These are phyloP conservation scores for Heliconius hewitsoni DNA, from an alignment of 1,140 invertebrate genomes.

Conservation along the genomic window DNA sequence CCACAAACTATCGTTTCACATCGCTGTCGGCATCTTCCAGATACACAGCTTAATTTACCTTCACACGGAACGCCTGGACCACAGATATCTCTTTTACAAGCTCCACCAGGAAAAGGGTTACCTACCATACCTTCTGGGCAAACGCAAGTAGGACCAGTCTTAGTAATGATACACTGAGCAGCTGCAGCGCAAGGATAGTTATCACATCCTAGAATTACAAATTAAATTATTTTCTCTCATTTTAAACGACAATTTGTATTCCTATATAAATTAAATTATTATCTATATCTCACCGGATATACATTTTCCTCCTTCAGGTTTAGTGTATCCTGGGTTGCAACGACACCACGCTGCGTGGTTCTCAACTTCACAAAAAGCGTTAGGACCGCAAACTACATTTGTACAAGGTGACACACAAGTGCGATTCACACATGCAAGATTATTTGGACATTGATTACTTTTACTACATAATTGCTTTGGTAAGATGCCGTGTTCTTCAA, in stretches of 20 bases:
- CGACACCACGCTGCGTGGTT: constrained; percentile 94
- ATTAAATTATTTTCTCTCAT: not conserved
- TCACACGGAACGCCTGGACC: constrained; percentile 88
- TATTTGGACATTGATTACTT: constrained; percentile 90
- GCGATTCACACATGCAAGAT: constrained; percentile 88
- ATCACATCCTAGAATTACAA: constrained; percentile 85
- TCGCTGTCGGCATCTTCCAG: constrained; percentile 91
- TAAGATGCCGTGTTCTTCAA: constrained; percentile 50
- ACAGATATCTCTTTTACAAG: constrained; percentile 90
- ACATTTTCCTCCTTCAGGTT: constrained; percentile 89
- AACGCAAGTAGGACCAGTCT: constrained; percentile 92
- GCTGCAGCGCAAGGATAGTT: constrained; percentile 90
- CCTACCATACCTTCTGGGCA: constrained; percentile 92
- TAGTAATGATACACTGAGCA: constrained; percentile 93
- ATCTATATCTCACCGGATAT: constrained; percentile 85
- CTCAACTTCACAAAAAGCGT: constrained; percentile 93
- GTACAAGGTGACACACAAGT: constrained; percentile 91
- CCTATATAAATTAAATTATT: not conserved
- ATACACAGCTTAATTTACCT: constrained; percentile 89
- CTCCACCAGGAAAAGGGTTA: constrained; percentile 94
- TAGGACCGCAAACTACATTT: constrained; percentile 88
- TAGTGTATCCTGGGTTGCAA: constrained; percentile 90
- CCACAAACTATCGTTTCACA: constrained; percentile 93
- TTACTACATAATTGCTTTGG: constrained; percentile 83
- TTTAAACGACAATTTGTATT: not conserved